Base-by-base conservation (phyloP, 1,140 invertebrate genomes). In the Venustaconcha ellipsiformis region DNA sequence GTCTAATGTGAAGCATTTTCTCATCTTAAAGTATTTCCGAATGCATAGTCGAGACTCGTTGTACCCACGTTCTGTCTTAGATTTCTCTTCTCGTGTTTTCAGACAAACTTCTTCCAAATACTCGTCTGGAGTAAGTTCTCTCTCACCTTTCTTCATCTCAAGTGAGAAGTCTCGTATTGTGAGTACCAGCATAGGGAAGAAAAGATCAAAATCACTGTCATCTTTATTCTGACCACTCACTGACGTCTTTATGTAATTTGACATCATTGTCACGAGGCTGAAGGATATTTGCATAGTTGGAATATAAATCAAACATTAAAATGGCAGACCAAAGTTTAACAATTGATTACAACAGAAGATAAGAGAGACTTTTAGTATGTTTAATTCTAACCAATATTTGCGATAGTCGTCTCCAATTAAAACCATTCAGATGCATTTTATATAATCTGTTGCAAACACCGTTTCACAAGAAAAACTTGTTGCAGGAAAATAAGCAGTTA, bases 1-100 rank as follows among this genome's bases (percentile, higher is more conserved):
- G 30, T 66, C 64, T 8, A 66, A 66, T 66, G 64, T 66, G n/a
- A 66, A 66, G 30, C 37, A 30, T 30, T 66, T 66, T 48, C 64
- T 66, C 2, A 15, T 15, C 55, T 30, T 66, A 37, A 66, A 66
- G 13, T 66, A 66, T 30, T 37, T 37, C 8, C 37, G 37, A 37
- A 37, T 37, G 37, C 37, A 37, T 8, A 37, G 37, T 37, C 37
- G 37, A 17, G 64, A 48, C 14, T 48, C 13, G n/a, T 66, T 66
- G n/a, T 66, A 66, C n/a, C 15, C n/a, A 17, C 55, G 30, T 15
- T 66, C 64, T 37, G n/a, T 48, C 55, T 14, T 15, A 14, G 64
- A 48, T 37, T 26, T 20, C 13, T 0, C 23, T 23, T 57, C 2
- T 26, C 23, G 23, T 18, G 18, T 11, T 57, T 26, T 57, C n/a